Base-by-base conservation (phyloP, 2,113 vertebrate species). In the Caloenas nicobarica region DNA sequence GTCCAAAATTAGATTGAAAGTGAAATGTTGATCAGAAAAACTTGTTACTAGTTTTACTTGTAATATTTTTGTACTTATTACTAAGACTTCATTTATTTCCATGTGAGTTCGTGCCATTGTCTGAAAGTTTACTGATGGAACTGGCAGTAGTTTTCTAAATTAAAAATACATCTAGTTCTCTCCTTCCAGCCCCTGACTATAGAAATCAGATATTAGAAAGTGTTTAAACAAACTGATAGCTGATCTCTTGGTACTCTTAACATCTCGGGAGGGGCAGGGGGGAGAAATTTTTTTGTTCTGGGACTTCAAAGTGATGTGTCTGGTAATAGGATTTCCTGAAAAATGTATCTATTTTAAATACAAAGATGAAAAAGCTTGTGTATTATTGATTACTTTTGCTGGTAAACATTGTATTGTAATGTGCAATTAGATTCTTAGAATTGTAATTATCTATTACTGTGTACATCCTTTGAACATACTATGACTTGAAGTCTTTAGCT, bases 241-340 rank as follows among this genome's bases (percentile, higher is more conserved):
- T 34, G 11, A 16, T 73, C 17, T 80, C 83, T 18, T 56, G 29
- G 31, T 57, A 11, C 10, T 19, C 23, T 46, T 21, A 5, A 11
- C 11, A 11, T 9, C 26, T 61, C 22, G 13, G 9, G 9, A 60
- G 15, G 8, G 5, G 5, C 17, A 1, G 4, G 19, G 4, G 22
- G 18, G 16, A 42, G 44, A 57, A 86, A 23, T 58, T 1, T 14
- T 4, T 91, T 64, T 83, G 36, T 90, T 86, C 19, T 53, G 26
- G 13, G 9, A 54, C 23, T 77, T 89, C 15, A 3, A 50, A 51
- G 13, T 61, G 26, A n/a, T 29, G 13, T 58, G 7, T 51, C 33
- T 81, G 31, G 2, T 70, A 54, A 36, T n/a, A 73, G 22, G 36
- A 36, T 72, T 26, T 7, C 24, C 28, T 53, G 40, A 72, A 89